Conservation (phyloP, 2,888 invertebrate species). For the Cosmia pyralina region DNA sequence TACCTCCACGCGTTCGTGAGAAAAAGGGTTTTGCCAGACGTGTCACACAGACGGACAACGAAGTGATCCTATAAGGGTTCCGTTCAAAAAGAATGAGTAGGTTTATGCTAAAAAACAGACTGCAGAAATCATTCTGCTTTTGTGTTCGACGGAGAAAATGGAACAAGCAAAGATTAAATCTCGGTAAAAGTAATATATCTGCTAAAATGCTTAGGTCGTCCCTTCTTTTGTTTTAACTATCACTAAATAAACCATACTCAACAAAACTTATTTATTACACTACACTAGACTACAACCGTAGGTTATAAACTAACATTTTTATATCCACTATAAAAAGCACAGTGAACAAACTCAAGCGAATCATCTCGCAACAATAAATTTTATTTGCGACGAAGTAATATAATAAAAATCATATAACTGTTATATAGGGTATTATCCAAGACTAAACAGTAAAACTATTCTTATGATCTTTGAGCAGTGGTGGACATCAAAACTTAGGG, state of each 20-base stretch:
- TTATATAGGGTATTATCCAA: slow-evolving; percentile 40
- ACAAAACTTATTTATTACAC: slow-evolving; percentile 40
- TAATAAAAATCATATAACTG: slow-evolving; percentile 60
- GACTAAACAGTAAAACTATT: slow-evolving; percentile 41
- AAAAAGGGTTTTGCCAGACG: no score
- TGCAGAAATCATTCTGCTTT: neutral
- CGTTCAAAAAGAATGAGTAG: no score
- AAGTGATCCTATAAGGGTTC: no score
- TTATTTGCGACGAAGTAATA: slow-evolving; percentile 58
- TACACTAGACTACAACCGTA: slow-evolving; percentile 24
- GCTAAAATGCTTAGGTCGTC: neutral
- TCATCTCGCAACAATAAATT: slow-evolving; percentile 49
- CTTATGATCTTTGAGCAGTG: slow-evolving; percentile 27
- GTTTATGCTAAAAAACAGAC: neutral
- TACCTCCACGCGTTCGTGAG: no score
- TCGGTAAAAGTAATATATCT: neutral
- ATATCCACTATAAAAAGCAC: slow-evolving; percentile 50
- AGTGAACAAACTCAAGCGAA: slow-evolving; percentile 36
- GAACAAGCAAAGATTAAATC: neutral
- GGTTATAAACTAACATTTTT: slow-evolving; percentile 46
- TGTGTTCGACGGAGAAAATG: neutral
- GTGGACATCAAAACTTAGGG: slow-evolving; percentile 19
- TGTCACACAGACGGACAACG: no score
- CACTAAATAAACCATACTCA: slow-evolving; percentile 28
- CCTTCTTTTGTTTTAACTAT: slow-evolving; percentile 1